A percentile compares a stretch with the other conserved stretches of the same genome.
These are phyloP conservation scores for Rhaphigaster nebulosa DNA, from an alignment of 2,888 invertebrate species.

Conservation along the genomic window DNA sequence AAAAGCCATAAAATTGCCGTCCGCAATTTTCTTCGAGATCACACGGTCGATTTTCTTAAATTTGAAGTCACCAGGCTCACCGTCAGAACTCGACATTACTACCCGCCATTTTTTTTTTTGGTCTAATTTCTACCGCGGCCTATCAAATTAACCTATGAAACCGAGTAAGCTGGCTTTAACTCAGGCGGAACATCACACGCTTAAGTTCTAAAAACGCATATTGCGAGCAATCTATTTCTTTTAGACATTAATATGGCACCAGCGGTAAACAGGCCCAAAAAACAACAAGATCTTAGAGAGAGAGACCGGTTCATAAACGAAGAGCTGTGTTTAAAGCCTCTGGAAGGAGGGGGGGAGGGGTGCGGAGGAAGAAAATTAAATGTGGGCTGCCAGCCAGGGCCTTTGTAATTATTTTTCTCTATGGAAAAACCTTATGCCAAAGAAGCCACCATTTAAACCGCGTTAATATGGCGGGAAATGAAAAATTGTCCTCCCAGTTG, in stretches of 20 bases:
- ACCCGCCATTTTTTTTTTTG: no score
- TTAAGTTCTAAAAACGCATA: not conserved
- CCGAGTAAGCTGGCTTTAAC: no score
- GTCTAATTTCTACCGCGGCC: no score
- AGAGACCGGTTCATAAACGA: not conserved
- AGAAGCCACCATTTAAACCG: not conserved
- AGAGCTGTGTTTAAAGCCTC: not conserved
- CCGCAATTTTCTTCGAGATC: no score
- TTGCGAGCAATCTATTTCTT: not conserved
- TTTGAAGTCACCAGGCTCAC: no score
- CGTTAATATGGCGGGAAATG: not conserved
- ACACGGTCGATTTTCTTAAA: no score
- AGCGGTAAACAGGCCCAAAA: not conserved
- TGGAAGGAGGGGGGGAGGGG: not conserved
- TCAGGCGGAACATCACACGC: no score
- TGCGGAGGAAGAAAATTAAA: not conserved
- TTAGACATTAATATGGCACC: not conserved
- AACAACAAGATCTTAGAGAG: not conserved
- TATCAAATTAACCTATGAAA: no score
- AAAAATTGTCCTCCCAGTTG: not conserved
- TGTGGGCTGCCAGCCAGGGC: constrained; percentile 5
- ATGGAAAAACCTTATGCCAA: constrained; percentile 6
- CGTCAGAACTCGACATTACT: no score
- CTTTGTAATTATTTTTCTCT: constrained; percentile 1
- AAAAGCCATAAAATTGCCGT: no score